These are phyloP conservation scores for Charadrius vociferus DNA, from an alignment of 2,113 vertebrate genomes.

Conservation along the genomic window DNA sequence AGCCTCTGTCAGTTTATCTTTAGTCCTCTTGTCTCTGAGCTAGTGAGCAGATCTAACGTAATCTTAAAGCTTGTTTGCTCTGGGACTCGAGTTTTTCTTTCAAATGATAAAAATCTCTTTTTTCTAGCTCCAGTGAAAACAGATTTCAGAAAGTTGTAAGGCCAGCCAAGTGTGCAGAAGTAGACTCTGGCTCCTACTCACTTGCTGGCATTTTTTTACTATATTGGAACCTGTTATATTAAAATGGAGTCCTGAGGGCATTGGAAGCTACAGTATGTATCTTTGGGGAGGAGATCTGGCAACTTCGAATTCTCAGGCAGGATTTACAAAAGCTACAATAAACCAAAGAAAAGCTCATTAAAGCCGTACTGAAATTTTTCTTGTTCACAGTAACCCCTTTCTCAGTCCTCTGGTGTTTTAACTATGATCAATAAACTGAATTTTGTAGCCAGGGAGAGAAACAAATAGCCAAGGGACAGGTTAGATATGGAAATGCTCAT, in stretches of 20 bases:
- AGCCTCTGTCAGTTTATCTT: neutral
- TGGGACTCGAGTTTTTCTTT: conserved; percentile 4
- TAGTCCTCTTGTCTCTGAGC: neutral
- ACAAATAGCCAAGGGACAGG: neutral
- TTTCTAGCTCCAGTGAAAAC: conserved; percentile 61
- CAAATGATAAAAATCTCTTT: conserved; percentile 62
- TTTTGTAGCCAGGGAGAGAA: neutral
- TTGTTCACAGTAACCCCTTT: neutral
- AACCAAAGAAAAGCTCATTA: conserved; percentile 73
- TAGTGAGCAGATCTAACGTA: neutral
- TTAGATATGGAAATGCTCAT: neutral
- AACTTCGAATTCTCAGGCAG: conserved; percentile 21
- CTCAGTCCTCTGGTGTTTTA: neutral
- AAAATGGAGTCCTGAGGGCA: conserved; percentile 39
- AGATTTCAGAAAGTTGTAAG: conserved; percentile 35
- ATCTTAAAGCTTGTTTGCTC: conserved; percentile 7
- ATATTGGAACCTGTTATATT: conserved; percentile 20
- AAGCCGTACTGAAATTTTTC: conserved; percentile 22
- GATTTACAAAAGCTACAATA: conserved; percentile 61
- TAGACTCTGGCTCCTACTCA: conserved; percentile 15
- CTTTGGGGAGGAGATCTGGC: conserved; percentile 56
- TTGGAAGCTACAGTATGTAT: conserved; percentile 1
- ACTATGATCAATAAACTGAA: neutral
- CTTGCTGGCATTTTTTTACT: conserved; percentile 35
- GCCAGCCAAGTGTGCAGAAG: conserved; percentile 64